Evolutionary conservation across 2,113 vertebrate genomes (phyloP), one percentile per base, ranked within the genome.

Genomic region (Triplophysa rosa): DNA sequence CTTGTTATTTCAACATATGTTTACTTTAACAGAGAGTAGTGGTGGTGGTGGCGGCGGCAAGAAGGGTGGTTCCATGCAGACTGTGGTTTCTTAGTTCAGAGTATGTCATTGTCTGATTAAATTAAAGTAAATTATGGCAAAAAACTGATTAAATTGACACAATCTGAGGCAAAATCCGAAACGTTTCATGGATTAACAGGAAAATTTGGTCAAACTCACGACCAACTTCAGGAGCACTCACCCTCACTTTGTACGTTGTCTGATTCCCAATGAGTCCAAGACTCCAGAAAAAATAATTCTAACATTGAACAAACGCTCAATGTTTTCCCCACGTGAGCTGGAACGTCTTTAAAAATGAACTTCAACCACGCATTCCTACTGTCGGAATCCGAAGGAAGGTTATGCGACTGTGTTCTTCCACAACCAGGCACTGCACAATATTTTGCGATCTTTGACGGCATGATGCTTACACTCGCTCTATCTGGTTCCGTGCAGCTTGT

Each of bases 31-130:
- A 80, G 70, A 80, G 17, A 65, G 6, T 4, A 78, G 40, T 10
- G 40, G 68, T 45, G 52, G 63, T 2, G 63, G 26, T 3, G 2
- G 2, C 26, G 2, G 26, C 26, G 2, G 58, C 3, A 85, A 83
- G 66, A 86, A 86, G 67, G 84, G 84, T 80, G 82, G 84, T 23
- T 86, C 82, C 58, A 84, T 84, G 79, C 82, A 84, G 76, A 86
- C 82, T 23, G 84, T 86, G 47, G 82, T 82, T 12, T 81, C 82
- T 4, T 82, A 83, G 61, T 86, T 86, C 10, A 86, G 79, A 58
- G 84, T 86, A 67, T 64, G 78, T 67, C 45, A 5, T 23, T 29
- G 3, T 47, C 26, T 58, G 4, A 69, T 19, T 14, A 42, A 17
- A 16, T 37, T 6, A 45, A 21, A 37, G 37, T 3, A 37, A 37